Percentiles rank a stretch among this genome's conserved stretches.
Conservation (phyloP, 2,888 invertebrate genomes). For the Arge pagana region DNA sequence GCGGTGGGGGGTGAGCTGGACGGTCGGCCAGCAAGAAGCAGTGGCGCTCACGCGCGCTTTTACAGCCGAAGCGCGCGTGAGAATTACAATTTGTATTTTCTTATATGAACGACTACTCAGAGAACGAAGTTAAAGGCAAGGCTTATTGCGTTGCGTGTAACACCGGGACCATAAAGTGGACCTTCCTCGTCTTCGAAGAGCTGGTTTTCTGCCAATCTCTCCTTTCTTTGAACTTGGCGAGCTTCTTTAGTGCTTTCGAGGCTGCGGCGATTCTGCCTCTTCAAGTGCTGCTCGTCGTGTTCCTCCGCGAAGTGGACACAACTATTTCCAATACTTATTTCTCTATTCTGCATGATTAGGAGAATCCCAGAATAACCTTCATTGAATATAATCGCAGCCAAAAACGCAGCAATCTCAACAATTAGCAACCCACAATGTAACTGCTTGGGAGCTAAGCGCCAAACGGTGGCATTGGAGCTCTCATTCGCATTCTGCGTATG, state of each 20-base stretch:
- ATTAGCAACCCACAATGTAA: conserved; percentile 17
- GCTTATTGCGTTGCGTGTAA: conserved; percentile 13
- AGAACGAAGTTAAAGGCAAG: too few species aligned
- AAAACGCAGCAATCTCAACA: conserved; percentile 24
- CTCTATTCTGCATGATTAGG: conserved; percentile 1
- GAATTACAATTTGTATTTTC: too few species aligned
- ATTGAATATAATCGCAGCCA: conserved; percentile 1
- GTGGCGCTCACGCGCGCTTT: too few species aligned
- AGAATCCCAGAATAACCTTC: conserved; percentile 2
- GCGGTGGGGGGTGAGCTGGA: too few species aligned
- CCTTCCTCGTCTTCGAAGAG: neutral
- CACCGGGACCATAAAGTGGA: conserved; percentile 9
- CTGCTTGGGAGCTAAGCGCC: conserved; percentile 25
- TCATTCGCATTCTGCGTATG: conserved; percentile 22
- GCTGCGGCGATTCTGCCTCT: conserved; percentile 5
- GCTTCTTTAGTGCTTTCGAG: conserved; percentile 1
- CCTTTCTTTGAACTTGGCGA: neutral
- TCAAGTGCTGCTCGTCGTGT: neutral
- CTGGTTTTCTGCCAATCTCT: conserved; percentile 1
- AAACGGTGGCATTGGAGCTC: conserved; percentile 8
- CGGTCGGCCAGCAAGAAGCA: too few species aligned
- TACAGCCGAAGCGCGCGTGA: too few species aligned
- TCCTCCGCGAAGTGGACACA: conserved; percentile 1
- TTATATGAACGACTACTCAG: too few species aligned
- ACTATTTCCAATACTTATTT: conserved; percentile 4